phyloP scores from a whole-genome alignment of 2,113 vertebrate species.

The Cyphomyrus plagiostoma region DNA sequence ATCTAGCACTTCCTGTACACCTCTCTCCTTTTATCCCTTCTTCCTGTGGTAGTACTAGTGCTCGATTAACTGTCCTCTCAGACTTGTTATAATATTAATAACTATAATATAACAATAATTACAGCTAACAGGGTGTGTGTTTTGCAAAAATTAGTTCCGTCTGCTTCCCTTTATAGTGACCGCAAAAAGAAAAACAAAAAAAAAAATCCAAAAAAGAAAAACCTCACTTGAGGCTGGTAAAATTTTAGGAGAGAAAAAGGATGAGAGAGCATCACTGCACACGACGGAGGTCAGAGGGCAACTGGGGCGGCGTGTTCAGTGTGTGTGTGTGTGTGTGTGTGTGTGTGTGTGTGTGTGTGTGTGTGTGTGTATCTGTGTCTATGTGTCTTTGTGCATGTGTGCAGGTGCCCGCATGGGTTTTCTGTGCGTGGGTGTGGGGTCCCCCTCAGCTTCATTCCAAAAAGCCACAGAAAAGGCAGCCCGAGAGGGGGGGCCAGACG shows the following conservation, averaged over 20 bases:
- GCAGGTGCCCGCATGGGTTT: background rate
- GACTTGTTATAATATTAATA: slow-evolving; percentile 57
- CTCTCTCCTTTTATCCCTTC: slow-evolving; percentile 45
- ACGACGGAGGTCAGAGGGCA: slow-evolving; percentile 34
- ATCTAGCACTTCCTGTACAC: slow-evolving; percentile 38
- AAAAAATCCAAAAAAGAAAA: slow-evolving; percentile 36
- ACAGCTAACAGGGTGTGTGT: slow-evolving; percentile 65
- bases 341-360: slow-evolving; percentile 12
- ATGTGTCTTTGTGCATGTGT: slow-evolving; percentile 16
- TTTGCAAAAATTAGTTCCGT: slow-evolving; percentile 54
- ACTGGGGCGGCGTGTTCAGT: slow-evolving; percentile 25
- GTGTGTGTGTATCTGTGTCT: background rate
- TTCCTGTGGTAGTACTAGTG: slow-evolving; percentile 62
- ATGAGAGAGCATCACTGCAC: slow-evolving; percentile 36
- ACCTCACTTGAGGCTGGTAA: slow-evolving; percentile 23
- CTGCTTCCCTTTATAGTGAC: slow-evolving; percentile 64
- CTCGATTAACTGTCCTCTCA: slow-evolving; percentile 62
- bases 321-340: slow-evolving; percentile 13
- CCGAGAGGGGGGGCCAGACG: slow-evolving; percentile 32
- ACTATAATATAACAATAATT: slow-evolving; percentile 61
- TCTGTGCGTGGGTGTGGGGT: slow-evolving; percentile 25
- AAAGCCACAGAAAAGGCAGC: slow-evolving; percentile 23
- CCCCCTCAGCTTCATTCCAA: background rate
- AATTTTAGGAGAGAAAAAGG: slow-evolving; percentile 38
- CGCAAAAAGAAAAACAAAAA: slow-evolving; percentile 51